Conservation (phyloP, 2,113 vertebrate genomes). For the Picathartes gymnocephalus region DNA sequence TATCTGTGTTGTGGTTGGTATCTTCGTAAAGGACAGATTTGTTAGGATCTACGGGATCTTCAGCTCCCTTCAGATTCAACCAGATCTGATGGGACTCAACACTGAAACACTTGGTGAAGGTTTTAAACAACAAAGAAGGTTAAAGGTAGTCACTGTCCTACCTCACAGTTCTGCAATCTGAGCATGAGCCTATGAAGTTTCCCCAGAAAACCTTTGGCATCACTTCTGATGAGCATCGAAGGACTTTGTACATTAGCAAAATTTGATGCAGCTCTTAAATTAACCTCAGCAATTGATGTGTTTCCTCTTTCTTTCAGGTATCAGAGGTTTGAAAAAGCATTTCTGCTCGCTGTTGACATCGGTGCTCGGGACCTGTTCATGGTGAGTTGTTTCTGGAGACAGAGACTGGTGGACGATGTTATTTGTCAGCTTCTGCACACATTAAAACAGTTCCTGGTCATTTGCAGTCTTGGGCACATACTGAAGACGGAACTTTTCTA, state of each 20-base stretch:
- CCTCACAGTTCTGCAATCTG: neutral
- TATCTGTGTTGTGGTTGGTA: neutral
- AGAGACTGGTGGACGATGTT: constrained; percentile 30
- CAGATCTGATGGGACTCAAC: neutral
- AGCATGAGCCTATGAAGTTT: neutral
- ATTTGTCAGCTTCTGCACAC: constrained; percentile 53
- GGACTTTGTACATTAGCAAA: neutral
- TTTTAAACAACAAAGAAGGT: neutral
- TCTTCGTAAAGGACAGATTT: neutral
- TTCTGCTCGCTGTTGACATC: constrained; percentile 93
- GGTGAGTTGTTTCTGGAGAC: constrained; percentile 79
- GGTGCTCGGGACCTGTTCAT: constrained; percentile 92
- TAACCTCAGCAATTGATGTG: neutral
- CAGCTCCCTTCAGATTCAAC: neutral
- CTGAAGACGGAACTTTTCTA: constrained; percentile 17
- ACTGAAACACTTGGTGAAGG: neutral
- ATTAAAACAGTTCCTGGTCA: constrained; percentile 45
- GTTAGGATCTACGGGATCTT: neutral
- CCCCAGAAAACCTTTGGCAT: neutral
- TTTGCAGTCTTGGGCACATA: neutral
- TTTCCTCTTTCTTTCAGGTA: constrained; percentile 74
- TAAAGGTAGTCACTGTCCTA: neutral
- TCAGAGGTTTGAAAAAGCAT: constrained; percentile 94
- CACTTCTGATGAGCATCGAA: neutral
- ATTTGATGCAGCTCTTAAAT: neutral